phyloP scores from a whole-genome alignment of 2,113 vertebrate species.

The Nibea albiflora region DNA sequence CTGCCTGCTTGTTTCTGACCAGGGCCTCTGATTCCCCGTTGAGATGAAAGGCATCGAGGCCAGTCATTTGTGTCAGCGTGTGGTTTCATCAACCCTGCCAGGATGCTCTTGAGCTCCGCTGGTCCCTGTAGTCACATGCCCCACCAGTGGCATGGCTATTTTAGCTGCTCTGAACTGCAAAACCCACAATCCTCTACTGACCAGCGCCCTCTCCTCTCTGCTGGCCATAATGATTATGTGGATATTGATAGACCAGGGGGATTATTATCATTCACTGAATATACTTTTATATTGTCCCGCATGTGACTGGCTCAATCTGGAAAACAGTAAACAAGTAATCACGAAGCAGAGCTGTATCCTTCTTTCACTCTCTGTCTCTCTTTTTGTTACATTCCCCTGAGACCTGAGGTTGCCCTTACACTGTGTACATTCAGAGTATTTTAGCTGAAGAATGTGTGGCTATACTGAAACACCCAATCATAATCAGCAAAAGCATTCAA shows the following conservation, averaged over 20 bases:
- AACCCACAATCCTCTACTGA: conserved; percentile 82
- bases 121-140: conserved; percentile 74
- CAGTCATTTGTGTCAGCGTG: conserved; percentile 80
- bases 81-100: conserved; percentile 77
- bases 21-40: conserved; percentile 68
- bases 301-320: conserved; percentile 60
- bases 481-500: conserved; percentile 3
- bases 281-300: conserved; percentile 70
- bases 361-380: conserved; percentile 5
- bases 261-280: conserved; percentile 78
- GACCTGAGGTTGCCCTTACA: conserved; percentile 5
- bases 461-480: not conserved
- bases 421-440: not conserved
- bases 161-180: conserved; percentile 81
- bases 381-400: conserved; percentile 1
- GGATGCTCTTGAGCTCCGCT: conserved; percentile 59
- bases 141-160: conserved; percentile 74
- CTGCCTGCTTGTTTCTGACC: conserved; percentile 73
- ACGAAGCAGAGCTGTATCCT: conserved; percentile 13
- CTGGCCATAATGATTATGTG: conserved; percentile 78
- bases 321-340: conserved; percentile 67
- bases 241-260: conserved; percentile 78
- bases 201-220: conserved; percentile 74
- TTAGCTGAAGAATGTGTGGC: conserved; percentile 8
- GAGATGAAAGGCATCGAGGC: conserved; percentile 79